These are phyloP conservation scores for Nomia melanderi DNA, from an alignment of 1,140 invertebrate species.

Conservation along the genomic window DNA sequence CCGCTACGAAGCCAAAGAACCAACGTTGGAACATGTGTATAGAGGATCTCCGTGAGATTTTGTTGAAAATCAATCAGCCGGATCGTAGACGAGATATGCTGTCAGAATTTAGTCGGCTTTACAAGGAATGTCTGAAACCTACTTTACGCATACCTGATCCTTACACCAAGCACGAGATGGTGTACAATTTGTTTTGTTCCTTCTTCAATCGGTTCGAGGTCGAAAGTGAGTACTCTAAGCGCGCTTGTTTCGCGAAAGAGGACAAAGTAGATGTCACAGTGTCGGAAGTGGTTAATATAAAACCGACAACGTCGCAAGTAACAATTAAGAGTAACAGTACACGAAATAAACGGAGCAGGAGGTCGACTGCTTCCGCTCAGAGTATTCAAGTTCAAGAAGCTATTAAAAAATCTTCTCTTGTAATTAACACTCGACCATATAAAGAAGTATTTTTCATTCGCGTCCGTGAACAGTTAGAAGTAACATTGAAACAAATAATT, in stretches of 20 bases:
- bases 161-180: conserved; percentile 26
- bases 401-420: neutral
- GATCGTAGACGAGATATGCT: conserved; percentile 28
- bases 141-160: neutral
- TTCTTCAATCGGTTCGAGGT: conserved; percentile 65
- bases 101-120: conserved; percentile 52
- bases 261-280: neutral
- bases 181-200: conserved; percentile 54
- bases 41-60: conserved; percentile 56
- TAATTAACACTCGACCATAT: conserved; percentile 25
- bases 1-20: neutral
- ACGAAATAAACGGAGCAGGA: neutral
- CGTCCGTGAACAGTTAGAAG: conserved; percentile 48
- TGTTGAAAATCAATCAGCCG: conserved; percentile 55
- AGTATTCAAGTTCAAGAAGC: neutral
- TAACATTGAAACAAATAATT: conserved; percentile 45
- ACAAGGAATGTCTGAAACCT: conserved; percentile 49
- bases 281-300: neutral
- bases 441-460: conserved; percentile 59
- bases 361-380: neutral
- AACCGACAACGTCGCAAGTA: neutral
- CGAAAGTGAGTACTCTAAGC: conserved; percentile 46
- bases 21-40: conserved; percentile 67
- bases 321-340: neutral
- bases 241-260: neutral